Conservation (phyloP, 2,113 vertebrate species). For the Fukomys damarensis region DNA sequence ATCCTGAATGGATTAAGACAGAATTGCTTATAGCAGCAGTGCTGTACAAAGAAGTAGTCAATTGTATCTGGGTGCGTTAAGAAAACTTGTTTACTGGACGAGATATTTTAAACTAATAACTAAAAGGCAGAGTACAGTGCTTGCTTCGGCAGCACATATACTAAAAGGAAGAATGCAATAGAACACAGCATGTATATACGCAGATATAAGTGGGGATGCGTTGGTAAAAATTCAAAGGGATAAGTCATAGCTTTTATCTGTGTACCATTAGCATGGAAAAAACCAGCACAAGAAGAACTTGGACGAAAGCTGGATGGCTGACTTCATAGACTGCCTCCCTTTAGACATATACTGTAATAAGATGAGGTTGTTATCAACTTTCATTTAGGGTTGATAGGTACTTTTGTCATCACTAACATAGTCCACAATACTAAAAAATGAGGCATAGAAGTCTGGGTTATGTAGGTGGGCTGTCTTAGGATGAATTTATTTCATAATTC, state of each 20-base stretch:
- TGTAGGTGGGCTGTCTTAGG: neutral
- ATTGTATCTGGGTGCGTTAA: neutral
- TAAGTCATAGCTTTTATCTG: neutral
- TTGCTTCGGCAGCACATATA: no score
- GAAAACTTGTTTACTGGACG: neutral
- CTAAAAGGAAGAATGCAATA: rapidly evolving
- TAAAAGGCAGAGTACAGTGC: no score
- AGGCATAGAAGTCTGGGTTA: neutral
- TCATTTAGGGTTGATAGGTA: neutral
- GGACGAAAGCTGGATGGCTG: neutral
- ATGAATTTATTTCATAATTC: constrained; percentile 34
- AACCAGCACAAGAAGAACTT: neutral
- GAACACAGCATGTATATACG: neutral
- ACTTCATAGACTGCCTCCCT: neutral
- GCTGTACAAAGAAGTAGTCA: neutral
- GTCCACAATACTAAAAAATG: neutral
- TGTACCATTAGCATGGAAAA: neutral
- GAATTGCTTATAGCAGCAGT: neutral
- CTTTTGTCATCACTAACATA: neutral
- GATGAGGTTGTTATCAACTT: neutral
- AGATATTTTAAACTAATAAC: neutral
- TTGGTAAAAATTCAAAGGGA: neutral
- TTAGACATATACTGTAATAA: neutral
- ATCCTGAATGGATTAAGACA: neutral
- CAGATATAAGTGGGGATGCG: neutral